phyloP scores from a whole-genome alignment of 2,113 vertebrate genomes.

The Pseudorhombus dupliciocellatus region DNA sequence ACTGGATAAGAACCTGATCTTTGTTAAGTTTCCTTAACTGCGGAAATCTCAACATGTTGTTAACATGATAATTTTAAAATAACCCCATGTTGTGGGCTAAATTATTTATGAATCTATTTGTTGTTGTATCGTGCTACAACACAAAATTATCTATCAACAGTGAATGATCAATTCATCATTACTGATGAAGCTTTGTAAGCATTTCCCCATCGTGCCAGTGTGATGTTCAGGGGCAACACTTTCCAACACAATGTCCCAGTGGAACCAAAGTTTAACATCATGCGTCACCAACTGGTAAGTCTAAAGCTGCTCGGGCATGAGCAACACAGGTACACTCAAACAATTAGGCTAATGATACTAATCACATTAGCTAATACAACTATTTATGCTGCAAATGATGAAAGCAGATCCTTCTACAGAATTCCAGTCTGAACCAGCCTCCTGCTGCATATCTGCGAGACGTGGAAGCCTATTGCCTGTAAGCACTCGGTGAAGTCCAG shows the following conservation, averaged over 20 bases:
- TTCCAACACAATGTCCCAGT: neutral
- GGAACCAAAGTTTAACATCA: neutral
- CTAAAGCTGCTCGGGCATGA: neutral
- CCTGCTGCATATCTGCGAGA: neutral
- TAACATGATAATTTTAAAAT: too few relatives aligned
- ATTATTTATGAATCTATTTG: too few relatives aligned
- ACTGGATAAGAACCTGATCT: too few relatives aligned
- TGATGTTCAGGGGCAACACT: neutral
- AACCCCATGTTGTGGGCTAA: too few relatives aligned
- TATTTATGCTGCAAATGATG: neutral
- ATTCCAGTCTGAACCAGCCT: neutral
- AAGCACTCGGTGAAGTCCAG: neutral
- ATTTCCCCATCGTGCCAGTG: neutral
- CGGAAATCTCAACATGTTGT: too few relatives aligned
- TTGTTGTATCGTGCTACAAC: too few relatives aligned
- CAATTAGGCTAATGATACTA: neutral
- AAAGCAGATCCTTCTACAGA: neutral
- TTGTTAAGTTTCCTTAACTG: too few relatives aligned
- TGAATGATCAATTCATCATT: neutral
- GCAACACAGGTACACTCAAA: neutral
- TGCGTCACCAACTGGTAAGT: neutral
- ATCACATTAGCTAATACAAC: slow-evolving; percentile 4
- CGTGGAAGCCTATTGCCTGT: neutral
- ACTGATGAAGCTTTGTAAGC: neutral
- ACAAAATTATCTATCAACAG: neutral